Conservation (phyloP, 2,113 vertebrate species). For the Pachypanchax playfairii region DNA sequence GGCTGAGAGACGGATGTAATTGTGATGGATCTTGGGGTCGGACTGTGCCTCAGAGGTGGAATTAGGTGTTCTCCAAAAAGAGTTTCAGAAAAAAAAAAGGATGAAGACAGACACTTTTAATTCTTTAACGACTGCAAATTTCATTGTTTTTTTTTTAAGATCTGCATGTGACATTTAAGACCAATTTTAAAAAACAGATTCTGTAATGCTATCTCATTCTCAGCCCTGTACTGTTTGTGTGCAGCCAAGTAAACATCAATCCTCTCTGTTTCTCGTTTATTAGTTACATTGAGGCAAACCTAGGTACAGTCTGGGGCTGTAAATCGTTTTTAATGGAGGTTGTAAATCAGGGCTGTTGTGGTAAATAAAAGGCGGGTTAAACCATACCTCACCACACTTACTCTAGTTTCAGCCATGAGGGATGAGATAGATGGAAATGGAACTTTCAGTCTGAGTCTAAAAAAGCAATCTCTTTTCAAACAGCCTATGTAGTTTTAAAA, state of each 20-base stretch:
- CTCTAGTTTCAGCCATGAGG: background rate
- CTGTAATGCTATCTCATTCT: background rate
- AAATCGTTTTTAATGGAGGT: constrained; percentile 16
- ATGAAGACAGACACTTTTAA: constrained; percentile 37
- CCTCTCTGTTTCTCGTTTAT: constrained; percentile 21
- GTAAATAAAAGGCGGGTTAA: constrained; percentile 20
- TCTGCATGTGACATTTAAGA: background rate
- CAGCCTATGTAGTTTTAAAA: no score
- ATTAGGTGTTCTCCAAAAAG: constrained; percentile 42
- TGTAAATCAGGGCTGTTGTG: constrained; percentile 25
- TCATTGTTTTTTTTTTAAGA: constrained; percentile 39
- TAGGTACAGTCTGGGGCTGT: constrained; percentile 23
- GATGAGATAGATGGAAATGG: constrained; percentile 25
- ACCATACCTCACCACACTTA: constrained; percentile 3
- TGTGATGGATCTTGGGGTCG: constrained; percentile 23
- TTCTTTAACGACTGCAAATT: constrained; percentile 69
- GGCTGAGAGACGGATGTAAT: constrained; percentile 29
- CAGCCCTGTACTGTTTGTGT: background rate
- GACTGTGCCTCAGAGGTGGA: constrained; percentile 13
- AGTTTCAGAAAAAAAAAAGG: constrained; percentile 50
- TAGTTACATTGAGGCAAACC: background rate
- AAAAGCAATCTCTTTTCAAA: constrained; percentile 10
- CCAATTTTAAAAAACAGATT: background rate
- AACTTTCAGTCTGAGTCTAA: background rate
- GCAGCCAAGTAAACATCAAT: constrained; percentile 7